Evolutionary conservation across 2,797 vertebrate genomes (phyloP), one percentile per base, ranked within the genome.

Genomic region (Bucorvus abyssinicus): DNA sequence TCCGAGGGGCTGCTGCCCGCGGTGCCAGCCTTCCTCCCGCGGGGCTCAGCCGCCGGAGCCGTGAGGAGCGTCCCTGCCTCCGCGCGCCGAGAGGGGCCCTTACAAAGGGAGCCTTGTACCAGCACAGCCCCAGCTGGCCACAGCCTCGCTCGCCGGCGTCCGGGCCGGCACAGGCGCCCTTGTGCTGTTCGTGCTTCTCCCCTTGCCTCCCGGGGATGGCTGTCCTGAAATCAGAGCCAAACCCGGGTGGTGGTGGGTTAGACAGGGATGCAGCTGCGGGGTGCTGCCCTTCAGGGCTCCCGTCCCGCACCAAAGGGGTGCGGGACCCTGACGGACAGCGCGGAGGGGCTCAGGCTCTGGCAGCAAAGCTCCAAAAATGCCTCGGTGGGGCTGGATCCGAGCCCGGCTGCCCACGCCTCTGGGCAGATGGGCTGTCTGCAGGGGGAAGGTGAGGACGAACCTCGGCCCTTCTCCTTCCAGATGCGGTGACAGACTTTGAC

Each of bases 401-500:
- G 18, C 40, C 75, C 1, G 0, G 2, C 24, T 92, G 67, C 45
- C 21, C 0, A 0, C 3, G 2, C 22, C 44, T 38, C 34, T 9
- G 34, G 45, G 38, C 15, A 24, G 1, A 4, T 0, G 0, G 7
- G 0, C 8, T 18, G 30, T 29, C 57, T 27, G 64, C 42, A 9
- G 36, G 36, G 70, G 15, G 12, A 19, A n/a, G 14, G 23, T 29
- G 38, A 29, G 61, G 36, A 44, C 10, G 3, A 86, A 61, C 27
- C 19, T 63, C 73, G 84, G 34, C 83, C 53, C 67, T 87, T 91
- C 69, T 95, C 20, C 59, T 93, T 70, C 77, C 96, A 99, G 99
- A 99, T 96, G 96, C 98, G 89, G 97, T 99, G 96, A 99, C 98
- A 0, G 99, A 99, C 94, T 98, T 99, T 97, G 99, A 99, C 97